Base-by-base conservation (phyloP, 2,797 vertebrate species). In the Chromobotia macracanthus region DNA sequence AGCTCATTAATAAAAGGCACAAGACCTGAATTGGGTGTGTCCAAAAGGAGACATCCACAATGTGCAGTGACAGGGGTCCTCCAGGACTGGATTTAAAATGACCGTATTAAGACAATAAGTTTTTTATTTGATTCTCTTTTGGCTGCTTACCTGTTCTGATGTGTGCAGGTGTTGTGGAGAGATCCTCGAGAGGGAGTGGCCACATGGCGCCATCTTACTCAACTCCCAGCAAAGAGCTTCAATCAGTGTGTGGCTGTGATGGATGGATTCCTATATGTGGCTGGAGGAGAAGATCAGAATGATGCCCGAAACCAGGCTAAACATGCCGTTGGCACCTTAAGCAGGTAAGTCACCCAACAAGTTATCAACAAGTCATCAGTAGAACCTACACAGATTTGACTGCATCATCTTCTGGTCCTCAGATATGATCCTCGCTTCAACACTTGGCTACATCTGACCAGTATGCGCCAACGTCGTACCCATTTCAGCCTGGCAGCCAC, bases 251-350 rank as follows among this genome's bases (percentile, higher is more conserved):
- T 95, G 70, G 94, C 91, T 0, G 93, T 95, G 84, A 96, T 96
- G 95, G 95, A 96, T 60, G 94, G 95, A 21, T 96, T 96, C 87
- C 89, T 96, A 79, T 96, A 95, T 1, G 89, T 95, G 68, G 93
- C 93, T 0, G 95, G 95, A 48, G 94, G 95, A 44, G 95, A 96
- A 87, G 95, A 95, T 88, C 95, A 96, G 88, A 96, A 95, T 0
- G 94, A 96, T 19, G 93, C 94, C 5, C 90, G 95, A 44, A 96
- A 95, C 90, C 95, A 96, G 88, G 95, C 95, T 84, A 96, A 96
- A 80, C 94, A 96, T 5, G 94, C 95, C 0, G 94, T 95, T 85
- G 94, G 90, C 90, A 95, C 91, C 25, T 90, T 96, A 10, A 94
- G 91, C 95, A 96, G 95, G 94, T 95, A 86, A 0, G 11, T 23